Base-by-base conservation (phyloP, 2,797 vertebrate species). In the Sylvilagus floridanus region DNA sequence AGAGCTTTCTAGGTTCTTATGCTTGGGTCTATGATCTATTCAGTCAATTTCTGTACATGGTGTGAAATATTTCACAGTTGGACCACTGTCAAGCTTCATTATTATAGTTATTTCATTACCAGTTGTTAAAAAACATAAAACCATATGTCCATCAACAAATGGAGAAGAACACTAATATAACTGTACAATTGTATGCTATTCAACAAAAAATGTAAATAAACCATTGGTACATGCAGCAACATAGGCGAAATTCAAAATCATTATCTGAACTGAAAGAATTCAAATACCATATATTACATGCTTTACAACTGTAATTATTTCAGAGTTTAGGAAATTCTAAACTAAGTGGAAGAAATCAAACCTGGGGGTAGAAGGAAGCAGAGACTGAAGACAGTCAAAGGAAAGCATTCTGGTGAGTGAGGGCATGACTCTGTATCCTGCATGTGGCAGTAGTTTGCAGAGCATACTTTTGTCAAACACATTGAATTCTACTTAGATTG, bases 271-370 rank as follows among this genome's bases (percentile, higher is more conserved):
- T 66, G 7, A 78, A 84, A 78, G 47, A 88, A 93, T 83, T 26
- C 16, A 84, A 91, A 84, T 5, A 19, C 17, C 35, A 65, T 62
- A 60, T 28, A 54, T 63, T 63, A 16, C 1, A 24, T 30, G 30
- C 6, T 52, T 5, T 50, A 37, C 50, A 26, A 42, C 19, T 60
- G 16, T 26, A 47, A 16, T 47, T 52, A 50, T 6, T 24, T 84
- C 16, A 78, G 54, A 42, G 77, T 62, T 78, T 78, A 66, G 35
- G 72, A 77, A 91, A 60, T 84, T 84, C 47, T 37, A 71, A 76
- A 65, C 63, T 79, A 72, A 78, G 65, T 72, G 57, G 91, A 21
- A 88, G 35, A 91, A 84, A 78, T 60, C 78, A 91, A 83, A 60
- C 11, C 35, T 62, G n/a, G 26, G 50, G 60, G 22, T 37, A 6